Percentiles rank a stretch among this genome's conserved stretches.
Conservation (phyloP, 2,113 vertebrate species). For the Poicephalus gulielmi region DNA sequence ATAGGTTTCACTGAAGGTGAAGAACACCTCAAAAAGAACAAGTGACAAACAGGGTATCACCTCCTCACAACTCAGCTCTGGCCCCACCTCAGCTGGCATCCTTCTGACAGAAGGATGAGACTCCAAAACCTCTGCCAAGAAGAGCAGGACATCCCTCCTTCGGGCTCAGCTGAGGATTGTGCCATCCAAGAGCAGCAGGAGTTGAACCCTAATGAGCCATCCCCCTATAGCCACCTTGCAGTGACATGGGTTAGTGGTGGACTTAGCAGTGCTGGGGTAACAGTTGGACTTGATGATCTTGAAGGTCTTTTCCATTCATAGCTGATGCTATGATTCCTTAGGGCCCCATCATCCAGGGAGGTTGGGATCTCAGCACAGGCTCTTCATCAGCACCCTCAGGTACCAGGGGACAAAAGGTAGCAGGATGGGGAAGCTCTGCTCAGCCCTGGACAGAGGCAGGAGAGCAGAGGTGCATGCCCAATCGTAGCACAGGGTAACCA, state of each 20-base stretch:
- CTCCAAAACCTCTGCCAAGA: background rate
- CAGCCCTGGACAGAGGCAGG: background rate
- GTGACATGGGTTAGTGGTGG: background rate
- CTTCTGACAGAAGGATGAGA: background rate
- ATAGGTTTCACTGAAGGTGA: background rate
- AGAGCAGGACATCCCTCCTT: background rate
- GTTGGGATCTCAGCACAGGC: background rate
- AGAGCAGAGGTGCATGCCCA: rapidly evolving
- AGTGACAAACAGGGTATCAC: background rate
- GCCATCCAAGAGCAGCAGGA: background rate
- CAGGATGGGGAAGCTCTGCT: background rate
- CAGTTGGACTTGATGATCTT: background rate
- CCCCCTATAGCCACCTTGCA: background rate
- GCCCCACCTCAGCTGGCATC: background rate
- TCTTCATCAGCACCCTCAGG: rapidly evolving
- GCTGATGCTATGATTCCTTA: background rate
- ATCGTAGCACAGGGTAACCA: background rate
- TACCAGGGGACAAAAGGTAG: background rate
- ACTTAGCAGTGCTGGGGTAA: background rate
- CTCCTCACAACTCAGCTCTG: background rate
- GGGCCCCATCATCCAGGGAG: background rate
- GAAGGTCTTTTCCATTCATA: background rate
- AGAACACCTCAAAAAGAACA: background rate
- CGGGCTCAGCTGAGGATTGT: background rate
- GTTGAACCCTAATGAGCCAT: background rate